These are phyloP conservation scores for Perdita meconis DNA, from an alignment of 2,888 invertebrate species.

Conservation along the genomic window DNA sequence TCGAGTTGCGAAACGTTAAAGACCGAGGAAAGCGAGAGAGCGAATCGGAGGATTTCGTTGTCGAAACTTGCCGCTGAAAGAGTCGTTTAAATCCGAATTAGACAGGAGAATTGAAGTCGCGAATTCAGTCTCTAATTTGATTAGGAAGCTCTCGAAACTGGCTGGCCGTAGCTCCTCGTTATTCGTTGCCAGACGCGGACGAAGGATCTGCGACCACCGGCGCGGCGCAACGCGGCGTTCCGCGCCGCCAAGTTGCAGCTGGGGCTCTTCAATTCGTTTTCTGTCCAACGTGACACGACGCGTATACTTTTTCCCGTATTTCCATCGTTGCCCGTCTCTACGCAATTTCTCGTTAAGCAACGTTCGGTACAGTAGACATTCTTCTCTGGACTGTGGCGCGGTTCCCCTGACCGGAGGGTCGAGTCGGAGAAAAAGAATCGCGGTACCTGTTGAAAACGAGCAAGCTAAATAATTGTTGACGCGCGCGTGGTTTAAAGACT, in stretches of 20 bases:
- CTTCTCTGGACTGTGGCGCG: too few relatives aligned
- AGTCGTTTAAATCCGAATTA: slow-evolving; percentile 43
- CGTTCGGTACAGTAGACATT: too few relatives aligned
- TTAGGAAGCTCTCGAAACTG: slow-evolving; percentile 21
- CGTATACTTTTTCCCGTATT: too few relatives aligned
- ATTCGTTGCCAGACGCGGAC: neutral
- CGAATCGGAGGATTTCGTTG: too few relatives aligned
- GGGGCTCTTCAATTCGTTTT: too few relatives aligned
- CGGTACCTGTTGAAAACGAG: slow-evolving; percentile 50
- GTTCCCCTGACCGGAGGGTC: slow-evolving; percentile 39
- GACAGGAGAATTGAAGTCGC: slow-evolving; percentile 26
- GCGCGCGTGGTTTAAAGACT: slow-evolving; percentile 7
- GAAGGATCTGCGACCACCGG: slow-evolving; percentile 5
- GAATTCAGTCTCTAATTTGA: slow-evolving; percentile 44
- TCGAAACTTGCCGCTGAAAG: slow-evolving; percentile 12
- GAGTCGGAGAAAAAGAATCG: slow-evolving; percentile 35
- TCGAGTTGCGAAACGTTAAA: neutral
- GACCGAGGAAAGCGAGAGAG: too few relatives aligned
- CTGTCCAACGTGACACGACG: too few relatives aligned
- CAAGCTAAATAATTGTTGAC: slow-evolving; percentile 28
- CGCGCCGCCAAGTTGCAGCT: too few relatives aligned
- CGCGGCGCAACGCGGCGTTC: neutral
- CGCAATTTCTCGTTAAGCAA: too few relatives aligned
- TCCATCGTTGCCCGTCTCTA: too few relatives aligned
- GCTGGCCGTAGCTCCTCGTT: slow-evolving; percentile 24